Evolutionary conservation across 2,113 vertebrate species (phyloP).

Genomic region (Alligator sinensis): DNA sequence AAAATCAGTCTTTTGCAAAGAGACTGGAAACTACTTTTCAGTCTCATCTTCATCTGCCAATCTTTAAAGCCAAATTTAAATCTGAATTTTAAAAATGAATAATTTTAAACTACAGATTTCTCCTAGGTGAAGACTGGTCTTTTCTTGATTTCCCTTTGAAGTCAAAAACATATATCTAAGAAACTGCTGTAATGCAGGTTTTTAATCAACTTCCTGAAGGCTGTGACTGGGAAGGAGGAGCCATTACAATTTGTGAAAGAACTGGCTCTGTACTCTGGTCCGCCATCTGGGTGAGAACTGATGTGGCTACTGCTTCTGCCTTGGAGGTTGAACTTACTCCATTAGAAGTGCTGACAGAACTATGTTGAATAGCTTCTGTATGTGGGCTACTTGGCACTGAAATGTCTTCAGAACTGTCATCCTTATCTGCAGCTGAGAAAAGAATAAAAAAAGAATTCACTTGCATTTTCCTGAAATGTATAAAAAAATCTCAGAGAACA

Average conservation of each 20-base stretch:
- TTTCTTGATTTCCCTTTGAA: constrained; percentile 84
- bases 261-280: constrained; percentile 92
- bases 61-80: constrained; percentile 83
- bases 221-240: constrained; percentile 85
- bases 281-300: constrained; percentile 84
- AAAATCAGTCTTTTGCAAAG: constrained; percentile 80
- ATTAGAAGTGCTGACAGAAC: constrained; percentile 97
- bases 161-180: constrained; percentile 80
- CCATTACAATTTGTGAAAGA: constrained; percentile 81
- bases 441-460: background rate
- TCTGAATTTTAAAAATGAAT: constrained; percentile 78
- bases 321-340: constrained; percentile 91
- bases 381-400: constrained; percentile 95
- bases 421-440: constrained; percentile 89
- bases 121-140: constrained; percentile 85
- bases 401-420: constrained; percentile 95
- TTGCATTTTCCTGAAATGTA: background rate
- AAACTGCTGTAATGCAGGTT: constrained; percentile 69
- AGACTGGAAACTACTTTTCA: constrained; percentile 85
- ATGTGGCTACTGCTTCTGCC: constrained; percentile 83
- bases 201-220: constrained; percentile 93
- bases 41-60: constrained; percentile 81
- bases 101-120: constrained; percentile 80
- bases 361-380: constrained; percentile 95
- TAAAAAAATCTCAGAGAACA: accelerated